phyloP scores from a whole-genome alignment of 2,888 invertebrate species.

The Panopea generosa region DNA sequence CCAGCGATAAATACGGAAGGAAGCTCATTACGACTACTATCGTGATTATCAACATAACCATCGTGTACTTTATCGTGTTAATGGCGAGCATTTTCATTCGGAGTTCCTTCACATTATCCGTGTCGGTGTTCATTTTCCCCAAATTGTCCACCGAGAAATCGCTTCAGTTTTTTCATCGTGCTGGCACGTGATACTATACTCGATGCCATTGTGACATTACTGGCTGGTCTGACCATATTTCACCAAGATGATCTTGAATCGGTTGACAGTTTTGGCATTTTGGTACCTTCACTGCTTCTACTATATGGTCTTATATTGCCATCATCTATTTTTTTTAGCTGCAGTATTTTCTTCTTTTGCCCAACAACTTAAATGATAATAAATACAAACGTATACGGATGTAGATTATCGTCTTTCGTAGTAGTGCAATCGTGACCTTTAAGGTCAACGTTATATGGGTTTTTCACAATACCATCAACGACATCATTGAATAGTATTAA shows the following conservation, averaged over 20 bases:
- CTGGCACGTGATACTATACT: conserved; percentile 41
- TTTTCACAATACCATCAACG: conserved; percentile 31
- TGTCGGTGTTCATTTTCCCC: conserved; percentile 44
- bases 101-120: conserved; percentile 50
- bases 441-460: conserved; percentile 4
- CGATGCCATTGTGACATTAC: conserved; percentile 29
- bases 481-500: conserved; percentile 58
- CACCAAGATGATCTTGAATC: no score
- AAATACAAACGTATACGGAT: conserved; percentile 42
- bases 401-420: conserved; percentile 34
- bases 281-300: no score
- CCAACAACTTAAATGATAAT: conserved; percentile 44
- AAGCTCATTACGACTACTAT: conserved; percentile 63
- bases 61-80: conserved; percentile 62
- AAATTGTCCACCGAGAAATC: conserved; percentile 8
- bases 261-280: no score
- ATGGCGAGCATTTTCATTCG: conserved; percentile 59
- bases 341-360: no score
- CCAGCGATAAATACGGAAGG: conserved; percentile 61
- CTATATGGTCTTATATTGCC: no score
- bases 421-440: conserved; percentile 63
- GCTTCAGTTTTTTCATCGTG: conserved; percentile 30
- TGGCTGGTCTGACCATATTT: conserved; percentile 29
- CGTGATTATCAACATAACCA: conserved; percentile 63
- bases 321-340: no score